Conservation (phyloP, 2,888 invertebrate genomes). For the Lordiphosa andalusiaca region DNA sequence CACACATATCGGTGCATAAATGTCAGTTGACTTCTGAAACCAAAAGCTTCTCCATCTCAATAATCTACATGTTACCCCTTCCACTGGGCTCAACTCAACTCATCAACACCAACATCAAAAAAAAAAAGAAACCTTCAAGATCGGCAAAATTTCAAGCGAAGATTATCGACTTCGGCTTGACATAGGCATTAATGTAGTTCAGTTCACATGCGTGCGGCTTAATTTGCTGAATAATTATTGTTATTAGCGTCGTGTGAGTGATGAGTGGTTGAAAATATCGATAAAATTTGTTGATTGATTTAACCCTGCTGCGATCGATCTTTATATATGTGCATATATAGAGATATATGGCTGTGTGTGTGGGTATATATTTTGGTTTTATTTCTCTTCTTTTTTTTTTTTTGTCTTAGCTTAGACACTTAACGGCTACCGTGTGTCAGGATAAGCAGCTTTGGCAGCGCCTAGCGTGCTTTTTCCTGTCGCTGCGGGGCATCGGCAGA, state of each 20-base stretch:
- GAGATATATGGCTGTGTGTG: background rate
- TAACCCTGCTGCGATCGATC: constrained; percentile 19
- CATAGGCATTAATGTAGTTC: constrained; percentile 65
- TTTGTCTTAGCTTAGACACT: constrained; percentile 52
- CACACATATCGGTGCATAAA: too few relatives aligned
- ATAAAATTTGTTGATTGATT: constrained; percentile 42
- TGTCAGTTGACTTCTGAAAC: too few relatives aligned
- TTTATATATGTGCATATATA: background rate
- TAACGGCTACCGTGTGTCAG: constrained; percentile 62
- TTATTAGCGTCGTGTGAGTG: constrained; percentile 68
- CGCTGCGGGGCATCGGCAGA: constrained; percentile 51
- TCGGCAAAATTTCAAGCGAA: background rate
- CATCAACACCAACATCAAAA: constrained; percentile 15
- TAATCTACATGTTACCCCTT: too few relatives aligned
- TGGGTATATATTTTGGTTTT: constrained; percentile 12
- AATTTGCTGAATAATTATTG: constrained; percentile 78
- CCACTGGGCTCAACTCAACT: constrained; percentile 9
- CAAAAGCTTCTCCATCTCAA: too few relatives aligned
- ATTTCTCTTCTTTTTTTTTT: constrained; percentile 6
- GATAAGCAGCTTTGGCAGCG: constrained; percentile 55
- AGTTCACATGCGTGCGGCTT: constrained; percentile 56
- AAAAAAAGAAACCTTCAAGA: background rate
- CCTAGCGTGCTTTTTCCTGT: constrained; percentile 67
- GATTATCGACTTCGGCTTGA: constrained; percentile 55
- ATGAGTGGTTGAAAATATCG: constrained; percentile 36